Conservation (phyloP, 2,113 vertebrate genomes). For the Mohoua ochrocephala region DNA sequence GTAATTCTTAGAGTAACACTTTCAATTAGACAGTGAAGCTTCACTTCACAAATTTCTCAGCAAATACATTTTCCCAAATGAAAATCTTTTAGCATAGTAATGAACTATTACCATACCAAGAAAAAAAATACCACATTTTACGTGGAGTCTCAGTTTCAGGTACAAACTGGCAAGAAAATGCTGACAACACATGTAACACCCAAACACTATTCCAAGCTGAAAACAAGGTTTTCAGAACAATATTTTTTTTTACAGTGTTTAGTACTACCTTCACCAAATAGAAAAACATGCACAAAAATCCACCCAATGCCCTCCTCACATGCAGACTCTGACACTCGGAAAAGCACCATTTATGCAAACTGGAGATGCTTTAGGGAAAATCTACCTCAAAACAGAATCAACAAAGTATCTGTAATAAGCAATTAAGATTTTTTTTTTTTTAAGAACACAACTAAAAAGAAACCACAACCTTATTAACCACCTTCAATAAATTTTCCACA, state of each 20-base stretch:
- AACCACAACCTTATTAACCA: background rate
- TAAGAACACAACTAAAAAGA: background rate
- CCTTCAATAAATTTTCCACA: background rate
- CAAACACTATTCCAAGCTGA: background rate
- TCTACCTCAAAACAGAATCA: background rate
- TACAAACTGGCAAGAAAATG: background rate
- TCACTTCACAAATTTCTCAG: background rate
- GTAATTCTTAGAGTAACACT: background rate
- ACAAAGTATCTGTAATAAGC: background rate
- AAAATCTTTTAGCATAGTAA: background rate
- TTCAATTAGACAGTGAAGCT: background rate
- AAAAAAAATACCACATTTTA: background rate
- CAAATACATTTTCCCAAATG: background rate
- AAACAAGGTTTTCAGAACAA: background rate
- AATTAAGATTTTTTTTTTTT: background rate
- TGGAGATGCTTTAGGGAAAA: background rate
- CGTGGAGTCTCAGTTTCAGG: background rate
- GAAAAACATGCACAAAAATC: background rate
- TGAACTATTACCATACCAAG: background rate
- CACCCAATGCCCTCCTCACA: background rate
- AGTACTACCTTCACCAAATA: background rate
- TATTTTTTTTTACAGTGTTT: background rate
- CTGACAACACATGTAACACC: accelerated
- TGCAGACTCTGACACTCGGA: background rate
- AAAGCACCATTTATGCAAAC: background rate